Evolutionary conservation across 2,888 invertebrate genomes (phyloP).

Genomic region (Epinotia nisella): DNA sequence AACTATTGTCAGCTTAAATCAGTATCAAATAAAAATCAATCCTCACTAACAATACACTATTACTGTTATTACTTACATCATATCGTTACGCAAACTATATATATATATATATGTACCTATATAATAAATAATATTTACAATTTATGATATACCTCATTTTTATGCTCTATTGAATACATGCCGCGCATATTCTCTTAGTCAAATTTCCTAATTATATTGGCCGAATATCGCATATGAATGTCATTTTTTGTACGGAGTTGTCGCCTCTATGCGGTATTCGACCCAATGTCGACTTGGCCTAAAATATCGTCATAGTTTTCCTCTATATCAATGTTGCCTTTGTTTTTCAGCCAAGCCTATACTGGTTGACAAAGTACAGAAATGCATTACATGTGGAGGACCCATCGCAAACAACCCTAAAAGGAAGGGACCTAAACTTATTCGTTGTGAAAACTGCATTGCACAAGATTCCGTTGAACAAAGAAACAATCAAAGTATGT

Average conservation of each 20-base stretch:
- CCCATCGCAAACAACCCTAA: constrained; percentile 84
- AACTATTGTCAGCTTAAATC: too few relatives aligned
- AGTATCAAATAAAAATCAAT: too few relatives aligned
- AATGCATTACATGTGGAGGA: constrained; percentile 86
- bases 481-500: constrained; percentile 75
- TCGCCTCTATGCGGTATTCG: neutral
- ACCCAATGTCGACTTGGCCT: neutral
- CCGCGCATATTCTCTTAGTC: neutral
- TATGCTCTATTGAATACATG: too few relatives aligned
- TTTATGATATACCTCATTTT: too few relatives aligned
- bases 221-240: too few relatives aligned
- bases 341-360: constrained; percentile 77
- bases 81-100: too few relatives aligned
- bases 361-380: constrained; percentile 82
- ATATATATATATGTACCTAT: too few relatives aligned
- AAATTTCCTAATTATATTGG: neutral
- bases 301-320: neutral
- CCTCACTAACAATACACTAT: too few relatives aligned
- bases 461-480: constrained; percentile 84
- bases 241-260: too few relatives aligned
- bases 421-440: constrained; percentile 86
- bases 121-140: too few relatives aligned
- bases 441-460: constrained; percentile 86
- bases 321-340: constrained; percentile 10
- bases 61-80: too few relatives aligned